Conservation (phyloP, 2,888 invertebrate genomes). For the Heteromyza rotundicornis region DNA sequence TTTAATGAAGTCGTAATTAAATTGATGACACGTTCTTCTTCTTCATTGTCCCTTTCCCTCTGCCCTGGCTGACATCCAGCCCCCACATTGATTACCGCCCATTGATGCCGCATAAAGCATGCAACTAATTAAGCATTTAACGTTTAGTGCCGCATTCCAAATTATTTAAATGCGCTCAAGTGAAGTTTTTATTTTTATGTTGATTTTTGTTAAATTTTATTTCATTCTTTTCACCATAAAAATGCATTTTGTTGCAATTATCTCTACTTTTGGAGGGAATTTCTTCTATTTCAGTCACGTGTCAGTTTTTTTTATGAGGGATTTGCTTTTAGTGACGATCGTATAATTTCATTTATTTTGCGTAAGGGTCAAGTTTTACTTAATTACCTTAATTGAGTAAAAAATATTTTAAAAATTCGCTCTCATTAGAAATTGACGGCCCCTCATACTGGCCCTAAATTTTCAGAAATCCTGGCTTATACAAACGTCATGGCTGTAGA, state of each 20-base stretch:
- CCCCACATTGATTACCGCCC: slow-evolving; percentile 30
- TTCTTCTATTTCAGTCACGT: not conserved
- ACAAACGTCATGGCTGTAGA: too few relatives aligned
- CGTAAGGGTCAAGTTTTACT: too few relatives aligned
- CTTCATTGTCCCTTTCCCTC: not conserved
- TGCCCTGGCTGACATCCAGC: slow-evolving; percentile 21
- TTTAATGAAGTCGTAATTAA: slow-evolving; percentile 16
- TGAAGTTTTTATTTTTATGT: not conserved
- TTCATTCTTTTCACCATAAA: not conserved
- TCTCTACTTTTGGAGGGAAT: not conserved
- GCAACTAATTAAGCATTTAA: slow-evolving; percentile 36
- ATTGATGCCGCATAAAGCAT: slow-evolving; percentile 24
- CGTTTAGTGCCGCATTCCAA: slow-evolving; percentile 29
- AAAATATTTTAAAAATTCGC: too few relatives aligned
- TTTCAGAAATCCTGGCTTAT: too few relatives aligned
- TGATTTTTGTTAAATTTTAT: not conserved
- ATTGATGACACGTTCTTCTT: slow-evolving; percentile 4
- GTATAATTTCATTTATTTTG: too few relatives aligned
- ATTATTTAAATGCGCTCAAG: slow-evolving; percentile 29
- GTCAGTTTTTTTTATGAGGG: too few relatives aligned
- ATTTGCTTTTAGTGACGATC: too few relatives aligned
- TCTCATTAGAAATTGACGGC: too few relatives aligned
- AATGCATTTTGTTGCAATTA: not conserved
- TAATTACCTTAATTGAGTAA: too few relatives aligned
- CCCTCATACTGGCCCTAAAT: too few relatives aligned